Evolutionary conservation across 2,888 invertebrate genomes (phyloP).

Genomic region (Apeira syringaria): DNA sequence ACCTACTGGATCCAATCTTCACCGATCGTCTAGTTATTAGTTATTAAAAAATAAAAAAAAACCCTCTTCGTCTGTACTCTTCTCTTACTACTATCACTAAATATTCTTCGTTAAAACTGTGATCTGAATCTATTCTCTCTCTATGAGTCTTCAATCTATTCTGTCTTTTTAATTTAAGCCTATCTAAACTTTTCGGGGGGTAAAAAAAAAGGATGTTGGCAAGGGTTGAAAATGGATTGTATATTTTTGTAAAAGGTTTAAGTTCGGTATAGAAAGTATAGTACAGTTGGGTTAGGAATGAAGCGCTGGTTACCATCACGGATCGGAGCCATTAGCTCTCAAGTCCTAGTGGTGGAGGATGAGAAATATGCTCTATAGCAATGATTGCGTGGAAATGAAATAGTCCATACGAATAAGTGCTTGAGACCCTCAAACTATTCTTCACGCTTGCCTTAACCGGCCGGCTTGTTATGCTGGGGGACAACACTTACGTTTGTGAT

Average conservation of each 20-base stretch:
- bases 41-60: conserved; percentile 7
- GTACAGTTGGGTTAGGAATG: conserved; percentile 6
- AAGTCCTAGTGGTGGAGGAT: neutral
- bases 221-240: conserved; percentile 9
- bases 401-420: neutral
- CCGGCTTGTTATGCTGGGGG: conserved; percentile 3
- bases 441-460: conserved; percentile 4
- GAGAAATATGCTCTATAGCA: neutral
- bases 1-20: neutral
- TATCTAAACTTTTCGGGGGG: neutral
- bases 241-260: conserved; percentile 16
- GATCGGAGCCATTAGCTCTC: conserved; percentile 1
- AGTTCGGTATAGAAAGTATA: conserved; percentile 3
- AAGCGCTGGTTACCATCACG: conserved; percentile 10
- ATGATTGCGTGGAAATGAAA: neutral
- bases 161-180: neutral
- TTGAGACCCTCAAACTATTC: neutral
- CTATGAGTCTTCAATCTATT: neutral
- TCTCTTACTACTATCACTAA: neutral
- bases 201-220: conserved; percentile 10
- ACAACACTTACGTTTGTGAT: neutral
- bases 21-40: conserved; percentile 2
- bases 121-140: neutral
- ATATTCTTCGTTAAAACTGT: neutral
- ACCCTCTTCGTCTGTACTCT: conserved; percentile 1